Evolutionary conservation across 2,888 invertebrate species (phyloP), one percentile per base, ranked within the genome.

Genomic region (Globia sparganii): DNA sequence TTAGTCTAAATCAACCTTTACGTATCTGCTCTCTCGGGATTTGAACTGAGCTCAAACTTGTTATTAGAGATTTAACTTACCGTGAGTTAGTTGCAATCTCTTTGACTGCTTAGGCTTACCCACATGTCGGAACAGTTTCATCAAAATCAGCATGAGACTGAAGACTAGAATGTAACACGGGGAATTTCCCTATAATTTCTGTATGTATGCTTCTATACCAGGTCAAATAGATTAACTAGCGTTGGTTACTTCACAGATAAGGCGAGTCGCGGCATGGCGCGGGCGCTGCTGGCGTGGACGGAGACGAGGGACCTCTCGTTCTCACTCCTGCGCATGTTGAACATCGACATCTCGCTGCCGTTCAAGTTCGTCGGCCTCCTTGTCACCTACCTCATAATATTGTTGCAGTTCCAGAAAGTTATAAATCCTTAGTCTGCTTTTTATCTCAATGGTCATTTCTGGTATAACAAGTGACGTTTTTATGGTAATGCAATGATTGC

Each of bases 341-440:
- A 94, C 83, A 91, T 96, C 64, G 94, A 95, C 80, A 92, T 94
- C 59, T 93, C 95, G 0, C 89, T 96, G 28, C 96, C 96, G 0
- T 94, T 96, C 83, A 94, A 95, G 80, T 94, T 94, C 81, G 82
- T 93, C 21, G 94, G 93, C 2, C 88, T 96, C 11, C 90, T 95
- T 2, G 89, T 93, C 21, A 95, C 95, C 0, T 95, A 96, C 72
- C 91, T 95, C 6, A 95, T 96, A 58, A 96, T 96, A 77, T 75
- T 95, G 77, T 82, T 96, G 68, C 96, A 96, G 84, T 94, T 94
- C 77, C 90, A 93, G 56, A 96, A 95, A 90, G 94, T 96, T 61
- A 89, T 94, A 9, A 90, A 91, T 67, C 91, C 91, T 53, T 89
- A 15, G 9, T 25, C 25, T 31, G 2, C 2, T 4, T 66, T 66